A percentile compares a stretch with the other conserved stretches of the same genome.
Conservation (phyloP, 2,888 invertebrate species). For the Noctua janthina region DNA sequence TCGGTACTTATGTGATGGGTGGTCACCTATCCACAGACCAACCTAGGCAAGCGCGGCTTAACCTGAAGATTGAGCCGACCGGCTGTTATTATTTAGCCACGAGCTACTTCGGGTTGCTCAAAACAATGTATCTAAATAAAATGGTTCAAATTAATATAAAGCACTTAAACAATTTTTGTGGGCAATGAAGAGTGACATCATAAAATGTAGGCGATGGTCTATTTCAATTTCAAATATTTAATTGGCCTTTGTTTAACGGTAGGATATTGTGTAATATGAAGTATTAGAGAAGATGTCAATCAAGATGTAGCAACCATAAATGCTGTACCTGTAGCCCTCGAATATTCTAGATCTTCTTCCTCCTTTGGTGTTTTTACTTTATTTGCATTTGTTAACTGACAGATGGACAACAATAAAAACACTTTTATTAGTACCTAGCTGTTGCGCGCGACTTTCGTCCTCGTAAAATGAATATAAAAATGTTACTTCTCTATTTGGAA, state of each 20-base stretch:
- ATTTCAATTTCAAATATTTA: constrained; percentile 49
- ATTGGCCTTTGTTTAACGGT: constrained; percentile 42
- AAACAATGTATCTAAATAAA: constrained; percentile 9
- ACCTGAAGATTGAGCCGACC: too few relatives aligned
- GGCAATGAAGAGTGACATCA: constrained; percentile 55
- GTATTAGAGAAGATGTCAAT: neutral
- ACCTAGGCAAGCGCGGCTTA: too few relatives aligned
- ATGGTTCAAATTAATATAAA: constrained; percentile 15
- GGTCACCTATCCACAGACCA: too few relatives aligned
- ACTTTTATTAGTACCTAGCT: too few relatives aligned
- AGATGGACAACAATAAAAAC: neutral
- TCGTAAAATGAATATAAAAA: too few relatives aligned
- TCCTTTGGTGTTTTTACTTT: neutral
- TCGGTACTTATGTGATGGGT: too few relatives aligned
- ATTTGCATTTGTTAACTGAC: neutral
- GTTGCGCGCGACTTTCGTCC: too few relatives aligned
- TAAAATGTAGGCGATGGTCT: constrained; percentile 27
- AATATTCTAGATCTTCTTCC: neutral
- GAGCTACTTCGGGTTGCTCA: neutral
- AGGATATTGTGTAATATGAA: constrained; percentile 30
- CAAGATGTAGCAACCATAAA: neutral
- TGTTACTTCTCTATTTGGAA: too few relatives aligned
- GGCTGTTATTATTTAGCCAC: too few relatives aligned
- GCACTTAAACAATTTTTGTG: constrained; percentile 37
- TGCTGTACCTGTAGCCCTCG: neutral